Percentiles rank a stretch among this genome's conserved stretches.
phyloP scores from a whole-genome alignment of 1,140 invertebrate genomes.

The Aphaenogaster rudis region DNA sequence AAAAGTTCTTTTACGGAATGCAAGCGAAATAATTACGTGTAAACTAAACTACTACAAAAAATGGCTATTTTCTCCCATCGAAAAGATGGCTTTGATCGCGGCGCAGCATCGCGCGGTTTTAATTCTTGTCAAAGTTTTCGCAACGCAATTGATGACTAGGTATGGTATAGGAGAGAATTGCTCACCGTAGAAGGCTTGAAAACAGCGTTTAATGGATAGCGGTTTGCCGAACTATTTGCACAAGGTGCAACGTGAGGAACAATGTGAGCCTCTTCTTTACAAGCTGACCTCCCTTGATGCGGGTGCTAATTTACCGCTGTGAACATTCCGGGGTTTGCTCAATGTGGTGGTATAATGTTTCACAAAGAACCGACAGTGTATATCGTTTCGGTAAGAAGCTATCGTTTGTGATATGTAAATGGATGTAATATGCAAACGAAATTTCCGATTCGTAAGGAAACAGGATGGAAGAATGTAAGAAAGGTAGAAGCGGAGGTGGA shows the following conservation, averaged over 20 bases:
- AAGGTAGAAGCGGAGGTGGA: not conserved
- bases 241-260: constrained; percentile 60
- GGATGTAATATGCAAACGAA: not conserved
- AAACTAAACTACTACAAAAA: not conserved
- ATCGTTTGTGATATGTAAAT: not conserved
- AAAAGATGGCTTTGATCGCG: not conserved
- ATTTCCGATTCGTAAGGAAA: not conserved
- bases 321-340: constrained; percentile 51
- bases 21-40: not conserved
- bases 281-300: constrained; percentile 46
- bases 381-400: constrained; percentile 15
- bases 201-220: constrained; percentile 72
- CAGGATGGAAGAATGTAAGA: not conserved
- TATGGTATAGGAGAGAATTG: constrained; percentile 8
- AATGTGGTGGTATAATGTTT: constrained; percentile 9
- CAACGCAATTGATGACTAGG: not conserved
- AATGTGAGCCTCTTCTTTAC: constrained; percentile 55
- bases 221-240: constrained; percentile 70
- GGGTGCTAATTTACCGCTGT: constrained; percentile 53
- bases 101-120: not conserved
- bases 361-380: constrained; percentile 12
- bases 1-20: not conserved
- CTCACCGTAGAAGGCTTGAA: constrained; percentile 34
- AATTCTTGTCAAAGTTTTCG: constrained; percentile 13
- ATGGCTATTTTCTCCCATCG: too few relatives aligned